Conservation (phyloP, 2,888 invertebrate species). For the Machimus atricapillus region DNA sequence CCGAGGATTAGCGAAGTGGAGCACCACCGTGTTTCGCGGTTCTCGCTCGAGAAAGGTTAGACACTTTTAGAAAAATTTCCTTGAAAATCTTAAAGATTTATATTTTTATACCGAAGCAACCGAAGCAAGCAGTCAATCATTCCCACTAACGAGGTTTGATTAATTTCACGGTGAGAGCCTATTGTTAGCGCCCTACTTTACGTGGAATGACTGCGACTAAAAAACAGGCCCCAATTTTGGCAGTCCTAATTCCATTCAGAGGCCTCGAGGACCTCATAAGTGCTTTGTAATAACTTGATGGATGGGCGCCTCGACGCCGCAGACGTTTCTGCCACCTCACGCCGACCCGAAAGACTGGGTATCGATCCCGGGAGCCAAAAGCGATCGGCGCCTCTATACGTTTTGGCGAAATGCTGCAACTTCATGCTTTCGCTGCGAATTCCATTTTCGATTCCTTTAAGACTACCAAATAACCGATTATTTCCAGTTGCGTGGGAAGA, state of each 20-base stretch:
- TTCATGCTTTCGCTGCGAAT: not conserved
- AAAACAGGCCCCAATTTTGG: not conserved
- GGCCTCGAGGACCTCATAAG: not conserved
- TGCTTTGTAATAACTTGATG: not conserved
- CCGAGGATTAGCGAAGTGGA: not conserved
- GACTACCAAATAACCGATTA: not conserved
- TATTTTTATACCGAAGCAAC: not conserved
- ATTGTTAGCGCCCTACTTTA: not conserved
- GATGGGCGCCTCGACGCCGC: not conserved
- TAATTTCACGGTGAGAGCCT: not conserved
- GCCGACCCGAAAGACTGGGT: not conserved
- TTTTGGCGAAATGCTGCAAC: not conserved
- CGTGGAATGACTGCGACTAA: not conserved
- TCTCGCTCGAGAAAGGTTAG: not conserved
- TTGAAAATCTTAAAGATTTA: not conserved
- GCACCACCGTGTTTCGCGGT: not conserved
- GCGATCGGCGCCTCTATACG: not conserved
- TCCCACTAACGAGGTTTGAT: not conserved
- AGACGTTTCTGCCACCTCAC: not conserved
- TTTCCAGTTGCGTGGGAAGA: not conserved
- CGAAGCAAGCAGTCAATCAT: not conserved
- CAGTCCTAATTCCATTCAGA: not conserved
- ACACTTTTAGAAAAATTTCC: not conserved
- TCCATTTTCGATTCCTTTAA: not conserved
- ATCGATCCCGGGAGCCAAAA: not conserved